These are phyloP conservation scores for Drosophila bipectinata DNA, from an alignment of 1,140 invertebrate genomes.

Conservation along the genomic window DNA sequence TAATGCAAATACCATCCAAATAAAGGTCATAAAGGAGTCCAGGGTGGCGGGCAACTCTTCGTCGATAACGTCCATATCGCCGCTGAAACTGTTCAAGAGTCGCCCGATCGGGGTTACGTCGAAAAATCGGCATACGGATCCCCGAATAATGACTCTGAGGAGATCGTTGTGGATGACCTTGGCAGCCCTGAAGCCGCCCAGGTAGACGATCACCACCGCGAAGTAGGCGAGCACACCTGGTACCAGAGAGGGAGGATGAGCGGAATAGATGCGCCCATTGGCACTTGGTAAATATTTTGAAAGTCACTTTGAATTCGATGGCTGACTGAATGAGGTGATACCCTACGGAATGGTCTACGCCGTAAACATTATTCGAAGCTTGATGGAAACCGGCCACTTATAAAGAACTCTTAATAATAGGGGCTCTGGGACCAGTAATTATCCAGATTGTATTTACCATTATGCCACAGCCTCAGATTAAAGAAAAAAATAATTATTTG, in stretches of 20 bases:
- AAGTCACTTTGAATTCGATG: constrained; percentile 1
- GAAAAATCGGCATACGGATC: constrained; percentile 90
- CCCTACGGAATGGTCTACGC: constrained; percentile 19
- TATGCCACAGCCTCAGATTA: constrained; percentile 18
- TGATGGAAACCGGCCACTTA: constrained; percentile 22
- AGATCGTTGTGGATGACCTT: constrained; percentile 87
- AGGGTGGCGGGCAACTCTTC: constrained; percentile 89
- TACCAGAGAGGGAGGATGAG: constrained; percentile 17
- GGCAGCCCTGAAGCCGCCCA: constrained; percentile 90
- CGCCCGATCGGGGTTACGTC: constrained; percentile 94
- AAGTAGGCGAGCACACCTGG: constrained; percentile 88
- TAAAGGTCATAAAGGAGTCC: constrained; percentile 88
- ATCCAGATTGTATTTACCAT: constrained; percentile 44
- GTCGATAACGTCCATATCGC: constrained; percentile 92
- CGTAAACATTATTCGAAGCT: constrained; percentile 10
- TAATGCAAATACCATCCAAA: constrained; percentile 87
- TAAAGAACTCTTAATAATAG: constrained; percentile 16
- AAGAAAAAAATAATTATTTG: constrained; percentile 6
- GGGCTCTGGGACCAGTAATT: constrained; percentile 55
- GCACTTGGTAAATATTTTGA: constrained; percentile 12
- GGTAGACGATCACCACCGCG: constrained; percentile 88
- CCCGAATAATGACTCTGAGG: constrained; percentile 89
- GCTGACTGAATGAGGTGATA: constrained; percentile 33
- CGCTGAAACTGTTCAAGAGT: constrained; percentile 93
- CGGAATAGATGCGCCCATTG: constrained; percentile 24